A percentile compares a stretch with the other conserved stretches of the same genome.
phyloP scores from a whole-genome alignment of 2,888 invertebrate genomes.

The Oeneis ivallda region DNA sequence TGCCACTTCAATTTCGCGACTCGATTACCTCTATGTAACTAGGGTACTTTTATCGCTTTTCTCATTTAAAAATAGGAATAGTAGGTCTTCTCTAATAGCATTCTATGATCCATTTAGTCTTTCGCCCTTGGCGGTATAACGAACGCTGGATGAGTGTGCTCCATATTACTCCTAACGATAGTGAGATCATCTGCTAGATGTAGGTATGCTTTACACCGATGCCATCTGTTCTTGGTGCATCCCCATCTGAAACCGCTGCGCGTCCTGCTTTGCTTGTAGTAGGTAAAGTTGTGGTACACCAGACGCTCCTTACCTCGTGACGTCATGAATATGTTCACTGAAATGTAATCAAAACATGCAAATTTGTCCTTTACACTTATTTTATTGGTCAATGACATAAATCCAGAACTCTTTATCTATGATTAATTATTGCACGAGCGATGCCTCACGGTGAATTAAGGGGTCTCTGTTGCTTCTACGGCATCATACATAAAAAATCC shows the following conservation, averaged over 20 bases:
- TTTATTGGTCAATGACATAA: background rate
- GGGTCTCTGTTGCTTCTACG: no score
- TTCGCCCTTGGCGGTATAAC: slow-evolving; percentile 42
- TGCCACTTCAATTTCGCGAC: no score
- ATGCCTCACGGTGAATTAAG: no score
- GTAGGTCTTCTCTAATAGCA: background rate
- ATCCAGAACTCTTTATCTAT: background rate
- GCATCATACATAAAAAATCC: no score
- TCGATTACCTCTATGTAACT: no score
- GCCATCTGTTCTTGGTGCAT: slow-evolving; percentile 76
- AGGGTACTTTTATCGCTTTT: no score
- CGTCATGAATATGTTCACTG: slow-evolving; percentile 80
- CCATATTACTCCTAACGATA: slow-evolving; percentile 70
- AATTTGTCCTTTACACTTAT: slow-evolving; percentile 2
- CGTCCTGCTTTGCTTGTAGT: slow-evolving; percentile 73
- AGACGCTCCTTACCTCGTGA: slow-evolving; percentile 70
- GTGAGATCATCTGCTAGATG: slow-evolving; percentile 72
- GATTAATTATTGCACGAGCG: background rate
- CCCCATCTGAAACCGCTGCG: slow-evolving; percentile 73
- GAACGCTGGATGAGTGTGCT: slow-evolving; percentile 69
- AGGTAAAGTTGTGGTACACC: slow-evolving; percentile 67
- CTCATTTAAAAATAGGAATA: background rate
- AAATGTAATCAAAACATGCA: slow-evolving; percentile 45
- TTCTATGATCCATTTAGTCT: background rate
- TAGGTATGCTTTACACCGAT: slow-evolving; percentile 70